A percentile compares a stretch with the other conserved stretches of the same genome.
These are phyloP conservation scores for Podiceps cristatus DNA, from an alignment of 2,113 vertebrate species.

Conservation along the genomic window DNA sequence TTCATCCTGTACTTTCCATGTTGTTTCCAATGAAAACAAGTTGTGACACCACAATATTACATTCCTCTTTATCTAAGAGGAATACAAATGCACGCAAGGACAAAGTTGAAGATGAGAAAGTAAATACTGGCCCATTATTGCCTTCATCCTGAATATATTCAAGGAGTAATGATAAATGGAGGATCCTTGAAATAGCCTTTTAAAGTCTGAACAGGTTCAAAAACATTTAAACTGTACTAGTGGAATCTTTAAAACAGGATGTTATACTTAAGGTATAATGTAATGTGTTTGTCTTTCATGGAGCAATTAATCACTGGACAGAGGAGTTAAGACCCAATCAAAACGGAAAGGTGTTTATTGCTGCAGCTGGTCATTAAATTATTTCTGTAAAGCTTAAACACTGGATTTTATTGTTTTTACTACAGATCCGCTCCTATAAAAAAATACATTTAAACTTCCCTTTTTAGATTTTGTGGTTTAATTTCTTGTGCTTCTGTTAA, in stretches of 20 bases:
- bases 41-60: background rate
- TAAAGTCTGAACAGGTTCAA: conserved; percentile 36
- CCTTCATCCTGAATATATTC: background rate
- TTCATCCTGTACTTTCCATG: background rate
- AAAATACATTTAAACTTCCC: conserved; percentile 66
- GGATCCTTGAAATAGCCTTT: conserved; percentile 4
- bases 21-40: background rate
- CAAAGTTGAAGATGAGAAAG: background rate
- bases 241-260: conserved; percentile 67
- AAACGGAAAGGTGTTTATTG: conserved; percentile 67
- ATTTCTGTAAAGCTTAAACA: conserved; percentile 69
- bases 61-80: background rate
- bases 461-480: conserved; percentile 50
- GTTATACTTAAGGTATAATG: conserved; percentile 62
- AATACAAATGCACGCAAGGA: background rate
- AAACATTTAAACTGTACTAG: conserved; percentile 34
- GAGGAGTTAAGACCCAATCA: conserved; percentile 64
- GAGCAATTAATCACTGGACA: conserved; percentile 60
- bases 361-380: conserved; percentile 69
- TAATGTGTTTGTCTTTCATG: conserved; percentile 62
- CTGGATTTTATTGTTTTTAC: conserved; percentile 62
- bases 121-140: background rate
- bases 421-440: conserved; percentile 63
- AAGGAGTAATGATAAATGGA: background rate
- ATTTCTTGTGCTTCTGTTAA: conserved; percentile 58